Evolutionary conservation across 2,888 invertebrate genomes (phyloP), one percentile per base, ranked within the genome.

Genomic region (Diloba caeruleocephala): DNA sequence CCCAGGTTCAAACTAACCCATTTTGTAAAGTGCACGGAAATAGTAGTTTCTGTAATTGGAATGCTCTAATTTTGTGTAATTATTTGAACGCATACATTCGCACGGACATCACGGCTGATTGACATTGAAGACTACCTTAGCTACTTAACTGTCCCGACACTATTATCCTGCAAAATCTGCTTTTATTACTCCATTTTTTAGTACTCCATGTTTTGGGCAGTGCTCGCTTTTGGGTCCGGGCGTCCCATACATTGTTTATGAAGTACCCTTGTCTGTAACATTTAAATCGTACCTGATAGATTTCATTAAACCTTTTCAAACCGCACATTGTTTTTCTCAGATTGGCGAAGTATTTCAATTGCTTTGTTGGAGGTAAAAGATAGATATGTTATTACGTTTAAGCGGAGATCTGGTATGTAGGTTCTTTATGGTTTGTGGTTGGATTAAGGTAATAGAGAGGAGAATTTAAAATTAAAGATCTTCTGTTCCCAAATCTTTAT

Each of bases 231-330:
- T 56, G 46, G 43, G 59, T 57, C 68, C 56, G 45, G 38, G 36
- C 25, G 13, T 33, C 23, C 44, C 51, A 37, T 68, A 57, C 62
- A 74, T 76, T 69, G 60, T 75, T 74, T 65, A 70, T 77, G 65
- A 66, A 59, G 49, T 58, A 33, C 55, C 52, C 52, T 56, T 36
- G 25, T 29, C 39, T 52, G 37, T 53, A 64, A 60, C 66, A 59
- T 62, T 65, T 62, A 57, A 58, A 63, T 51, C 29, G 41, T 62
- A 63, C 56, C 45, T 63, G 60, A 70, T 68, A 59, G 71, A 64
- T 73, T 63, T 65, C 50, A 62, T 60, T 64, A 50, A 53, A 63
- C 69, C 46, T 54, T 71, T 59, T 32, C 19, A 34, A 45, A 57
- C 58, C 66, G 41, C 65, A 59, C 57, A 50, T 74, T 64, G 67